These are phyloP conservation scores for Gymnocephalus cernua DNA, from an alignment of 2,113 vertebrate genomes.

Conservation along the genomic window DNA sequence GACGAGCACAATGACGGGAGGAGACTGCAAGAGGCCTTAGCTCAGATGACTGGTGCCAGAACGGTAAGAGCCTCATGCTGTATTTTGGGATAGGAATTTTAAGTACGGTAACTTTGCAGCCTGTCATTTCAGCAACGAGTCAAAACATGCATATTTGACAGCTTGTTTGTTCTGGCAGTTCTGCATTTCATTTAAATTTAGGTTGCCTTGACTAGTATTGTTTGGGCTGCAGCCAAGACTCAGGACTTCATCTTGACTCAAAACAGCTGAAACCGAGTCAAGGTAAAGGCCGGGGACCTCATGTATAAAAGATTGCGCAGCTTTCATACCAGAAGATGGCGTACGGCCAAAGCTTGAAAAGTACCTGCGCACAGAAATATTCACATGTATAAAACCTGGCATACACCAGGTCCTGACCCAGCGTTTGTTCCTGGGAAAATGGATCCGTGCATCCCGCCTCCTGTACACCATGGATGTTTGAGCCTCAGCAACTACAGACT, in stretches of 20 bases:
- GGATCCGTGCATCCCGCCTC: too few relatives aligned
- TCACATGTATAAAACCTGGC: too few relatives aligned
- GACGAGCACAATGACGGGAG: constrained; percentile 88
- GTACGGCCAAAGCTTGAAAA: too few relatives aligned
- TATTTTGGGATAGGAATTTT: neutral
- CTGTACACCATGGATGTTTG: too few relatives aligned
- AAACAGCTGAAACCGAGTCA: constrained; percentile 13
- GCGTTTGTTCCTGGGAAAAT: too few relatives aligned
- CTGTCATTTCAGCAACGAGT: constrained; percentile 20
- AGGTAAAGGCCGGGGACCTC: neutral
- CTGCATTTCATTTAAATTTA: constrained; percentile 39
- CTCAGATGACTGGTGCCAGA: constrained; percentile 90
- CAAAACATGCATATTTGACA: constrained; percentile 16
- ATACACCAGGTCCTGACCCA: too few relatives aligned
- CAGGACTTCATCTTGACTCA: constrained; percentile 1
- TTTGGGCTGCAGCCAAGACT: constrained; percentile 14
- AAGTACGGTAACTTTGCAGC: neutral
- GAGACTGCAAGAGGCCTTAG: constrained; percentile 89
- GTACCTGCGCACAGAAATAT: too few relatives aligned
- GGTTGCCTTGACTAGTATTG: neutral
- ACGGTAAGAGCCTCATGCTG: constrained; percentile 85
- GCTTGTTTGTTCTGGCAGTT: constrained; percentile 32
- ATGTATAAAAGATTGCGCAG: too few relatives aligned
- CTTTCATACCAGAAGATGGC: too few relatives aligned
- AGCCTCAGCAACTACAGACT: too few relatives aligned